Evolutionary conservation across 2,113 vertebrate species (phyloP).

Genomic region (Neopipo cinnamomea): DNA sequence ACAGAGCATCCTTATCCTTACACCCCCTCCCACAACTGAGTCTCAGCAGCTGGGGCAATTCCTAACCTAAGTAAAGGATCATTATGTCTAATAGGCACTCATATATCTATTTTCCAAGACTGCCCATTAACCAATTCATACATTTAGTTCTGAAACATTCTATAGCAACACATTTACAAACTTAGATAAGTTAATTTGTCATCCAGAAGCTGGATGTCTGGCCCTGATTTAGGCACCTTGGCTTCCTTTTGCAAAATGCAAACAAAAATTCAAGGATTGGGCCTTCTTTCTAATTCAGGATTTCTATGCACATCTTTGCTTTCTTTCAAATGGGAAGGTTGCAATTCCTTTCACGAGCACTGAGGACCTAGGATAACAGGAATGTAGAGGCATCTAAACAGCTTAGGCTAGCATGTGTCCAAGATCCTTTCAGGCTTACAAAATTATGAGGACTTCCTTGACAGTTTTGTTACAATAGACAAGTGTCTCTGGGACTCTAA

Average conservation of each 20-base stretch:
- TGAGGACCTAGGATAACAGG: neutral
- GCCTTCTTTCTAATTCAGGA: neutral
- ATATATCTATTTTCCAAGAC: neutral
- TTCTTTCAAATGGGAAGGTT: neutral
- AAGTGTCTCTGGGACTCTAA: neutral
- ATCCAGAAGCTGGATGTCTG: neutral
- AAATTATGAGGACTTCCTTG: neutral
- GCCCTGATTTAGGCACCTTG: neutral
- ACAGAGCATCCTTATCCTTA: neutral
- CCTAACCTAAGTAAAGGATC: neutral
- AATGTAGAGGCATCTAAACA: neutral
- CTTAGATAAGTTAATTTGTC: neutral
- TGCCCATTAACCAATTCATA: neutral
- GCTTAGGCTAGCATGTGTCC: neutral
- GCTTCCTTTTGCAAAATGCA: neutral
- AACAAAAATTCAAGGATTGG: neutral
- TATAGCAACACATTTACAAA: neutral
- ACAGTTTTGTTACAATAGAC: neutral
- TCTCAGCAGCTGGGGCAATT: neutral
- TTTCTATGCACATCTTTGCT: neutral
- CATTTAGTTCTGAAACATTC: neutral
- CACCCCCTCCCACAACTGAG: neutral
- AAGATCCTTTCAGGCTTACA: neutral
- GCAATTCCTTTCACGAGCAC: neutral
- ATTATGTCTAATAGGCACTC: accelerated